Evolutionary conservation across 2,797 vertebrate species (phyloP), one percentile per base, ranked within the genome.

Genomic region (Rhinoraja longicauda): DNA sequence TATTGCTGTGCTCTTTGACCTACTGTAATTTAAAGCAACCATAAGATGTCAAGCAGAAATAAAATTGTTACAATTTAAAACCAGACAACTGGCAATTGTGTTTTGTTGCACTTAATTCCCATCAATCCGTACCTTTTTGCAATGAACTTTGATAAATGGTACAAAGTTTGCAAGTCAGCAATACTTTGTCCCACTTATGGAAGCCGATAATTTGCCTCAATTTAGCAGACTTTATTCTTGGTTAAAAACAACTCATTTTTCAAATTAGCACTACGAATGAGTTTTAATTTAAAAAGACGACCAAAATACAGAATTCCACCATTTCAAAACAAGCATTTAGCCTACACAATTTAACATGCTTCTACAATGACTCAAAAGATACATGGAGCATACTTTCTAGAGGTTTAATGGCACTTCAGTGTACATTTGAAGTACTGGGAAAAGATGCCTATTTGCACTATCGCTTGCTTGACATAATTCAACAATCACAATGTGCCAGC

Each of bases 271-370:
- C 90, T 92, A 92, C 32, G 90, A 92, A 92, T 92, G 90, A 39
- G 90, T 73, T 92, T 92, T 92, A 92, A 92, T 92, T 92, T 92
- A 92, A 92, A 92, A 92, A 92, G 90, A 92, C 57, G 90, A 92
- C 90, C 90, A 92, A 92, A 75, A 92, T 92, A 92, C 90, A 92
- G 90, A 92, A 92, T 92, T 70, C 90, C 90, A 92, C 90, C 90
- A 92, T 92, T 92, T 92, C 90, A 92, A 92, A 92, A 75, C 70
- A 92, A 70, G 90, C 67, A 53, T 75, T 92, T 92, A 92, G 90
- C 90, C 90, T 92, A 53, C 90, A 92, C 90, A 92, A 73, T 92
- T 92, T 73, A 92, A 75, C 90, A 92, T 92, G 90, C 90, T 92
- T 91, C 90, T 75, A 92, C 24, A 92, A 92, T 70, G 70, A 92